Conservation (phyloP, 2,888 invertebrate genomes). For the Synanthedon vespiformis region DNA sequence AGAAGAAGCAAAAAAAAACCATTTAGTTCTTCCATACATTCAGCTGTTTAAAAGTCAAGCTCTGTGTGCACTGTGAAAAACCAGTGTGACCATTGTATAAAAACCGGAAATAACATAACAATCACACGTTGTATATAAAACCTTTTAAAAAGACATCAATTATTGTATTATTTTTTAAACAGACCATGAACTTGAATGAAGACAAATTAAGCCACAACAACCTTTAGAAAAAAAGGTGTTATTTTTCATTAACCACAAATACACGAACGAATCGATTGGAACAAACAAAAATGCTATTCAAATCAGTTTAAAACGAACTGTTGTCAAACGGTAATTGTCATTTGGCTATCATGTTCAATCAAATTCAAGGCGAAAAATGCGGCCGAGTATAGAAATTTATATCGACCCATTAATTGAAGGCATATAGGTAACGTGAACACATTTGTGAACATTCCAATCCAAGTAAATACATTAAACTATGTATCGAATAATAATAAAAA, state of each 20-base stretch:
- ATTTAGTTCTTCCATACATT: constrained; percentile 17
- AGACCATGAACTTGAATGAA: constrained; percentile 15
- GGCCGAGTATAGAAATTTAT: too few relatives aligned
- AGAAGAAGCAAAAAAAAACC: constrained; percentile 7
- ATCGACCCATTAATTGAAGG: constrained; percentile 23
- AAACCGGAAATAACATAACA: constrained; percentile 51
- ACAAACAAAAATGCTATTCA: too few relatives aligned
- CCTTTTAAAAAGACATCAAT: constrained; percentile 48
- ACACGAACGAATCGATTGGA: too few relatives aligned
- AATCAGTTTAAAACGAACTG: too few relatives aligned
- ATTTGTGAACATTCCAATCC: constrained; percentile 52
- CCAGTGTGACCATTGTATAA: constrained; percentile 35
- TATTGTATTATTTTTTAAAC: constrained; percentile 19
- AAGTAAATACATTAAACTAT: constrained; percentile 19
- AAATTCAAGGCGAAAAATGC: too few relatives aligned
- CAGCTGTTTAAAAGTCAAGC: constrained; percentile 12
- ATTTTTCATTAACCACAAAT: too few relatives aligned
- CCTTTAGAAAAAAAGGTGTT: neutral
- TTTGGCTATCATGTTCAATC: too few relatives aligned
- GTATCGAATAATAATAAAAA: constrained; percentile 20
- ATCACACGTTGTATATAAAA: constrained; percentile 57
- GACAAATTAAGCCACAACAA: too few relatives aligned
- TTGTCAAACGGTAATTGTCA: too few relatives aligned
- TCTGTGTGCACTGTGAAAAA: constrained; percentile 4
- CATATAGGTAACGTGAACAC: constrained; percentile 34